phyloP scores from a whole-genome alignment of 2,113 vertebrate genomes.

The Phalacrocorax aristotelis region DNA sequence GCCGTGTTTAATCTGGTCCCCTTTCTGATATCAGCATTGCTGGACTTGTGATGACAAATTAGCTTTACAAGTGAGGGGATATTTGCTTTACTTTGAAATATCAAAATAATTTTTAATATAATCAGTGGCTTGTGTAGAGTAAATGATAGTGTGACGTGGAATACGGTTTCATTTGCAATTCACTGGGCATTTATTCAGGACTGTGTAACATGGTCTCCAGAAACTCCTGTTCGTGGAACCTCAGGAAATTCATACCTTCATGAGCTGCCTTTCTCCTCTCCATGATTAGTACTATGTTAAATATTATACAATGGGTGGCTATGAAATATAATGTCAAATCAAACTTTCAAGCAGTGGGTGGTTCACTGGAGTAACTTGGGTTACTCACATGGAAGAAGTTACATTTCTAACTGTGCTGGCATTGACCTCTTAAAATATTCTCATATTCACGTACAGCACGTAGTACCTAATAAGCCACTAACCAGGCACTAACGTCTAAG shows the following conservation, averaged over 20 bases:
- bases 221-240: not conserved
- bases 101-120: not conserved
- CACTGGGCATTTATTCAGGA: not conserved
- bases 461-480: not conserved
- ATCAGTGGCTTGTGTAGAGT: not conserved
- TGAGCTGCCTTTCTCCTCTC: not conserved
- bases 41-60: not conserved
- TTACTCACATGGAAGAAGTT: not conserved
- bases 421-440: not conserved
- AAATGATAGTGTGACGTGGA: not conserved
- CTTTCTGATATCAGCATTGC: constrained; percentile 10
- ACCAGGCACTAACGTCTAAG: not conserved
- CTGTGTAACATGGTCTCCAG: not conserved
- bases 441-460: not conserved
- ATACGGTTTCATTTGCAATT: not conserved
- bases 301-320: not conserved
- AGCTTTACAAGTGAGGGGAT: not conserved
- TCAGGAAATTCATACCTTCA: not conserved
- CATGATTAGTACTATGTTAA: not conserved
- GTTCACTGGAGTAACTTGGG: not conserved
- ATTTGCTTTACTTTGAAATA: not conserved
- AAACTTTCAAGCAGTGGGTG: not conserved
- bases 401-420: not conserved
- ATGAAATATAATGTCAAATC: not conserved
- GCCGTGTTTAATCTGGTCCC: not conserved